Conservation (phyloP, 2,888 invertebrate species). For the Myopa tessellatipennis region DNA sequence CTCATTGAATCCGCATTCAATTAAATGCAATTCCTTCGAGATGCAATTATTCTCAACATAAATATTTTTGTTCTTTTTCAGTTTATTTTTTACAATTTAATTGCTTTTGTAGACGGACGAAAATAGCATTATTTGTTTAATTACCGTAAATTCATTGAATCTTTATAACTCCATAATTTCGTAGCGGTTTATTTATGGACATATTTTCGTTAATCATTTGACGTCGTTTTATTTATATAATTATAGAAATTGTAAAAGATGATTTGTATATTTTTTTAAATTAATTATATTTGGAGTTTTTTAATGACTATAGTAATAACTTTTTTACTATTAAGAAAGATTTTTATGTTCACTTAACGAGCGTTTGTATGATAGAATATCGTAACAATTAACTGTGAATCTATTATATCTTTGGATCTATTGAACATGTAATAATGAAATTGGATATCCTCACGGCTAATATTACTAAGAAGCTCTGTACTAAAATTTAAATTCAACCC, state of each 20-base stretch:
- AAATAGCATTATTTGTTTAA: neutral
- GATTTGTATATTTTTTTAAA: neutral
- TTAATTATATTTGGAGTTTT: neutral
- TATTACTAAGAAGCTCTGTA: neutral
- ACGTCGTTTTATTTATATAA: neutral
- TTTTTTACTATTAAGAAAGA: neutral
- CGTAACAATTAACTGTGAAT: neutral
- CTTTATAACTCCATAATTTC: too few species aligned
- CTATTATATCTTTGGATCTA: neutral
- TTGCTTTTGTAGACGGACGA: too few species aligned
- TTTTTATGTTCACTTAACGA: constrained; percentile 1
- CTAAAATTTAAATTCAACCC: neutral
- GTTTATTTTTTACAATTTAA: neutral
- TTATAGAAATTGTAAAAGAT: neutral
- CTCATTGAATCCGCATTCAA: neutral
- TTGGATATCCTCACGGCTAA: neutral
- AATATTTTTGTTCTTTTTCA: neutral
- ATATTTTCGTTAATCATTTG: neutral
- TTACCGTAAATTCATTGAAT: too few species aligned
- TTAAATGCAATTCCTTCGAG: neutral
- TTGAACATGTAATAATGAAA: neutral
- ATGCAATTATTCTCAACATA: neutral
- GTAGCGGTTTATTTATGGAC: neutral
- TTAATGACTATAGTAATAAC: neutral
- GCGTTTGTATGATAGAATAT: too few species aligned